Conservation (phyloP, 2,113 vertebrate species). For the Capreolus pygargus region DNA sequence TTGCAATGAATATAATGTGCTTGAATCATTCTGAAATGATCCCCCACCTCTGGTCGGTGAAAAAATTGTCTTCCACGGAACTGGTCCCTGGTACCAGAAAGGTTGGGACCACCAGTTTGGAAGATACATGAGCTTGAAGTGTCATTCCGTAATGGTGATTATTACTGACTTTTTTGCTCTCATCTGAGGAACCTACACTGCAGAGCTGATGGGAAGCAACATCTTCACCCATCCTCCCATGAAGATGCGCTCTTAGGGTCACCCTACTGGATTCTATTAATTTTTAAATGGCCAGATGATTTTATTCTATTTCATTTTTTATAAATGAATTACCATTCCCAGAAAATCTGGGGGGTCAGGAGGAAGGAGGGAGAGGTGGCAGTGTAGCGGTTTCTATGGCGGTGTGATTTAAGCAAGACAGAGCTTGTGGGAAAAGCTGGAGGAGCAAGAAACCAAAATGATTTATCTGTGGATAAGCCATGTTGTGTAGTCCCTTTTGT, state of each 20-base stretch:
- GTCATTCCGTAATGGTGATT: not conserved
- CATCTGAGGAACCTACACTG: not conserved
- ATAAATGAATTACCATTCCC: not conserved
- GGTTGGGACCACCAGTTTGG: not conserved
- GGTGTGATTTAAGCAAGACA: not conserved
- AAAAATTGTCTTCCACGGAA: not conserved
- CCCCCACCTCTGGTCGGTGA: not conserved
- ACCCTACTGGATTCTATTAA: not conserved
- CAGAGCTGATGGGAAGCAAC: not conserved
- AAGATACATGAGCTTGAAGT: not conserved
- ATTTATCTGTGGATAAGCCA: not conserved
- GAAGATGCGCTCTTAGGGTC: not conserved
- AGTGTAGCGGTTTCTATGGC: not conserved
- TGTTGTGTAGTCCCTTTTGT: not conserved
- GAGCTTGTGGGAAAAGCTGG: not conserved
- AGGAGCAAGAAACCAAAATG: not conserved
- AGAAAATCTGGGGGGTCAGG: not conserved
- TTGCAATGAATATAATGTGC: not conserved
- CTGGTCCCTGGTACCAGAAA: not conserved
- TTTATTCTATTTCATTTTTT: not conserved
- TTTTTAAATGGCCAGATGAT: not conserved
- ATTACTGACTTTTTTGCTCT: not conserved
- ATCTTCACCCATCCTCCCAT: fast-evolving
- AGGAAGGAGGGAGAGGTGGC: not conserved
- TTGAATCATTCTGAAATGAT: not conserved